phyloP scores from a whole-genome alignment of 2,113 vertebrate species.

The Eudyptes chrysolophus region DNA sequence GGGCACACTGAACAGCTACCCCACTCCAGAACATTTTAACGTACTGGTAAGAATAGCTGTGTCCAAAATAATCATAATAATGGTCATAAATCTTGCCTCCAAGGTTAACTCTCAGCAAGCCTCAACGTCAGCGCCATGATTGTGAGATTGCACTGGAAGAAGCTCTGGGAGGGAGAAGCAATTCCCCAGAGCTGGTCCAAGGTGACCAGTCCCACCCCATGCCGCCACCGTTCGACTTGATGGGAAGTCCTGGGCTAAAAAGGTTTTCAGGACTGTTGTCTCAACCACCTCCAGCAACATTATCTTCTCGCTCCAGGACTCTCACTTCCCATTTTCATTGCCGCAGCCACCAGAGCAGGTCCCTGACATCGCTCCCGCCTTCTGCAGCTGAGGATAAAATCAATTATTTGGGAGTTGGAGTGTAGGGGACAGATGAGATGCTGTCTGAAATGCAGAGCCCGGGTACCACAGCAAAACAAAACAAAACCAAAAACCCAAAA shows the following conservation, averaged over 20 bases:
- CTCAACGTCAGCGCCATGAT: rapidly evolving
- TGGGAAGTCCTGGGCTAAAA: neutral
- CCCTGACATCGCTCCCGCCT: neutral
- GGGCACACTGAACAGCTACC: neutral
- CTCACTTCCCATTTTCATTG: neutral
- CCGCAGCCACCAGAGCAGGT: neutral
- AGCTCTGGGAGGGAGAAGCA: neutral
- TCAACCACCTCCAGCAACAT: rapidly evolving
- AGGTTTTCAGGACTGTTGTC: neutral
- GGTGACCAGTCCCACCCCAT: neutral
- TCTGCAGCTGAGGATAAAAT: neutral
- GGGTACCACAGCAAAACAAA: neutral
- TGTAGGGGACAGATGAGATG: neutral
- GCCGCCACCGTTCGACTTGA: neutral
- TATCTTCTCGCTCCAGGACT: neutral
- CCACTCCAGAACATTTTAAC: neutral
- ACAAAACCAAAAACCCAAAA: neutral
- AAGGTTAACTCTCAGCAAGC: neutral
- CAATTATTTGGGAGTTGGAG: too few species aligned
- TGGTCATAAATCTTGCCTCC: neutral
- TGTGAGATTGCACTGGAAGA: neutral
- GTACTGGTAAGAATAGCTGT: neutral
- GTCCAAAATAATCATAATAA: neutral
- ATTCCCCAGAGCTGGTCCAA: neutral
- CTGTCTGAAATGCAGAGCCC: neutral